Evolutionary conservation across 2,113 vertebrate species (phyloP), one percentile per base, ranked within the genome.

Genomic region (Clinocottus analis): DNA sequence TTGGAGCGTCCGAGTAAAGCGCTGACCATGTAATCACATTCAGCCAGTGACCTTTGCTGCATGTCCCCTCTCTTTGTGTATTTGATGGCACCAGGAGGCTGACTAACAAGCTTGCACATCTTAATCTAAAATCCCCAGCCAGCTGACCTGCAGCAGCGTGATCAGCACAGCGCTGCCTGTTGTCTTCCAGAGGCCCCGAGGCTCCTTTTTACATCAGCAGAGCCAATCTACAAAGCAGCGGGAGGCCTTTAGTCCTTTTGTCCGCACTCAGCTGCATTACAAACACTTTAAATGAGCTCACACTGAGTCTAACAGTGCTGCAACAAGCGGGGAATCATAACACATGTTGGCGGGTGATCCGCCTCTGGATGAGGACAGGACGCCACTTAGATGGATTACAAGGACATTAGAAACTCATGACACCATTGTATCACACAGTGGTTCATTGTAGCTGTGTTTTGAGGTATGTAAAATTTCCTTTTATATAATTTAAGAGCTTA

Each of bases 111-210:
- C n/a, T 5, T 33, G 47, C 72, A 51, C 62, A 70, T 55, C 41
- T 43, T 14, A 43, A 43, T 43, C 41, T 43, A 13, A 43, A 14
- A n/a, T n/a, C 7, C 49, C 49, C 59, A 4, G n/a, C 13, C 49
- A 49, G 47, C 49, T 41, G 55, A 49, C 27, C 69, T 66, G 65
- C 56, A 73, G 73, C 62, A 51, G 27, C 5, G 4, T 53, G 64
- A 53, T 43, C 0, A 19, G 23, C n/a, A 62, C 65, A 80, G 65
- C 10, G 9, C 55, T 64, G 71, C 43, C 83, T 86, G 83, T 87
- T 88, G 80, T 82, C 77, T 85, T 89, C 78, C 83, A 83, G 77
- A 61, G 85, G 85, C 75, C 82, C 83, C 10, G 23, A 75, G 37
- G 74, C 78, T 79, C 87, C 87, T 87, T 86, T n/a, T 66, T 65